phyloP scores from a whole-genome alignment of 1,140 invertebrate species.

The Pollicipes pollicipes region DNA sequence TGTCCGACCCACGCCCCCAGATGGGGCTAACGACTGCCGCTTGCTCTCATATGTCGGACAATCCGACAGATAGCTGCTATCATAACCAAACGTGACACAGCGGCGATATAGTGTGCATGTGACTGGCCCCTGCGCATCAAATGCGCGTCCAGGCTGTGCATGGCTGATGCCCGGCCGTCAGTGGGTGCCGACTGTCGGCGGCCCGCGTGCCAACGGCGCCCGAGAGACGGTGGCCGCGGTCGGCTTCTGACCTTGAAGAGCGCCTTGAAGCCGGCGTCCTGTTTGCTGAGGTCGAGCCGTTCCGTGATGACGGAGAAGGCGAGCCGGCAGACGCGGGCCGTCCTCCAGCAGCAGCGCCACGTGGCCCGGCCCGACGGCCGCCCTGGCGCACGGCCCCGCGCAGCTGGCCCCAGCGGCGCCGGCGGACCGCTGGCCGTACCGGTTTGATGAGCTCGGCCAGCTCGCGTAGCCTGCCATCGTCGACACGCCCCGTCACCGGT shows the following conservation, averaged over 20 bases:
- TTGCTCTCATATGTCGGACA: too few relatives aligned
- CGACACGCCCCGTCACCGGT: constrained; percentile 39
- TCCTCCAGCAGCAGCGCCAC: constrained; percentile 84
- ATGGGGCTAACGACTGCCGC: too few relatives aligned
- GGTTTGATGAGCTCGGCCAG: constrained; percentile 24
- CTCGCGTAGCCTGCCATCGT: constrained; percentile 55
- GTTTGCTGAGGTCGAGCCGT: constrained; percentile 65
- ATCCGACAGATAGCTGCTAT: too few relatives aligned
- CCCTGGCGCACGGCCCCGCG: constrained; percentile 27
- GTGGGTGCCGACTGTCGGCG: too few relatives aligned
- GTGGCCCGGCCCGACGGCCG: constrained; percentile 75
- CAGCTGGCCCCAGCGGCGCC: constrained; percentile 14
- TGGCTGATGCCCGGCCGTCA: too few relatives aligned
- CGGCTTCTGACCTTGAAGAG: neutral
- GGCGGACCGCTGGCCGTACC: constrained; percentile 14
- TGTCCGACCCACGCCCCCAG: too few relatives aligned
- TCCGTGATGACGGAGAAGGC: constrained; percentile 81
- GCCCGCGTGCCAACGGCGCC: too few relatives aligned
- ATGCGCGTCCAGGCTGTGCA: too few relatives aligned
- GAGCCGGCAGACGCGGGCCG: constrained; percentile 72
- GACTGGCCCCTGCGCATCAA: too few relatives aligned
- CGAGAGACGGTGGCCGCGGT: too few relatives aligned
- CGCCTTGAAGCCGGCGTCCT: neutral
- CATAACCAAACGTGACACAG: too few relatives aligned
- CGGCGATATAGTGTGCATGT: too few relatives aligned